These are phyloP conservation scores for Chionomys nivalis DNA, from an alignment of 2,113 vertebrate genomes.

Conservation along the genomic window DNA sequence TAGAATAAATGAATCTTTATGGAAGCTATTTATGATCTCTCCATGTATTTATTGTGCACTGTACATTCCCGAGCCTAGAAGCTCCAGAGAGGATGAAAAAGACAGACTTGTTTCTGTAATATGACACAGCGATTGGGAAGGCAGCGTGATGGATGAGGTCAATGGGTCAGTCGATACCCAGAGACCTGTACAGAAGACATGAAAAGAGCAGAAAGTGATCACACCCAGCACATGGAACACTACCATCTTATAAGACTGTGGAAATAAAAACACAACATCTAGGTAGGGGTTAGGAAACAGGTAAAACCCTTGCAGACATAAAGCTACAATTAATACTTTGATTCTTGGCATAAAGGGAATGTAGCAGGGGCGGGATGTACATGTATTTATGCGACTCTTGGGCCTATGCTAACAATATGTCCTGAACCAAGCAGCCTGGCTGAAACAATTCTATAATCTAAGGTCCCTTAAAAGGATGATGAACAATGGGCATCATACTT, in stretches of 20 bases:
- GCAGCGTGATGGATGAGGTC: background rate
- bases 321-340: background rate
- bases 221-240: background rate
- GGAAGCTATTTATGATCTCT: background rate
- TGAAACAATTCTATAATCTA: background rate
- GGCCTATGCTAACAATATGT: background rate
- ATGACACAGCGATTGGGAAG: background rate
- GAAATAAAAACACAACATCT: constrained; percentile 8
- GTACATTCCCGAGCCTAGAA: background rate
- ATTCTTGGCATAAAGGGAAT: background rate
- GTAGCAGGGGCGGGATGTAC: background rate
- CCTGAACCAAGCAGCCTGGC: background rate
- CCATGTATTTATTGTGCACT: background rate
- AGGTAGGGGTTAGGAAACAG: background rate
- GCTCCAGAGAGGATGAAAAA: background rate
- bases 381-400: background rate
- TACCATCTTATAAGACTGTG: background rate
- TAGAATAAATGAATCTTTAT: background rate
- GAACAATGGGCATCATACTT: background rate
- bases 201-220: background rate
- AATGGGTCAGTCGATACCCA: background rate
- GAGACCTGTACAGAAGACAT: background rate
- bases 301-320: background rate
- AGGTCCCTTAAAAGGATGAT: background rate
- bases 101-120: background rate